Percentiles rank a stretch among this genome's conserved stretches.
Conservation (phyloP, 2,888 invertebrate species). For the Acleris cristana region DNA sequence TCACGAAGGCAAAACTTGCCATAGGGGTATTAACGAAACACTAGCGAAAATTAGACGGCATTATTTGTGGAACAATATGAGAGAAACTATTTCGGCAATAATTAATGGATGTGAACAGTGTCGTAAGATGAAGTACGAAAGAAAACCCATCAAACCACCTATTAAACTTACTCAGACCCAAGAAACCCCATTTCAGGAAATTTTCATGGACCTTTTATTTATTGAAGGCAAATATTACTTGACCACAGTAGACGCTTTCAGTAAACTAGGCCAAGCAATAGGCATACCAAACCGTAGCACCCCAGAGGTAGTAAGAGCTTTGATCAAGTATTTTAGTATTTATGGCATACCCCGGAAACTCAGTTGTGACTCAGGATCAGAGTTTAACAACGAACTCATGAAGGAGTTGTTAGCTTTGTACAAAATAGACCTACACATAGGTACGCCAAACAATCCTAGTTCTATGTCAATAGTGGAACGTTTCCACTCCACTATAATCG, state of each 20-base stretch:
- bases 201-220: constrained; percentile 26
- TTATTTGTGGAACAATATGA: constrained; percentile 44
- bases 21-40: constrained; percentile 45
- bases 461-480: constrained; percentile 20
- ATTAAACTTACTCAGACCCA: constrained; percentile 34
- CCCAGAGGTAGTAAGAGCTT: constrained; percentile 14
- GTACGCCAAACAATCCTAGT: constrained; percentile 18
- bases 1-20: constrained; percentile 43
- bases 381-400: constrained; percentile 16
- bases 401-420: constrained; percentile 12
- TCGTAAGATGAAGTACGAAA: constrained; percentile 39
- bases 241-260: constrained; percentile 32
- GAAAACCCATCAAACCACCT: constrained; percentile 34
- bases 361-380: constrained; percentile 14
- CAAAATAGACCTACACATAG: constrained; percentile 21
- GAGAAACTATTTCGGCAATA: constrained; percentile 37
- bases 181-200: constrained; percentile 30
- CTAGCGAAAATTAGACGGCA: constrained; percentile 35
- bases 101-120: constrained; percentile 36
- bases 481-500: constrained; percentile 17
- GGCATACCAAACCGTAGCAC: constrained; percentile 10
- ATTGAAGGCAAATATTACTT: constrained; percentile 29
- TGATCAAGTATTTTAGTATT: constrained; percentile 13
- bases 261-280: constrained; percentile 8
- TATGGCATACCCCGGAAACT: constrained; percentile 12